Base-by-base conservation (phyloP, 92 coral and sea anemone species). In the Parazoanthus atlanticus region DNA sequence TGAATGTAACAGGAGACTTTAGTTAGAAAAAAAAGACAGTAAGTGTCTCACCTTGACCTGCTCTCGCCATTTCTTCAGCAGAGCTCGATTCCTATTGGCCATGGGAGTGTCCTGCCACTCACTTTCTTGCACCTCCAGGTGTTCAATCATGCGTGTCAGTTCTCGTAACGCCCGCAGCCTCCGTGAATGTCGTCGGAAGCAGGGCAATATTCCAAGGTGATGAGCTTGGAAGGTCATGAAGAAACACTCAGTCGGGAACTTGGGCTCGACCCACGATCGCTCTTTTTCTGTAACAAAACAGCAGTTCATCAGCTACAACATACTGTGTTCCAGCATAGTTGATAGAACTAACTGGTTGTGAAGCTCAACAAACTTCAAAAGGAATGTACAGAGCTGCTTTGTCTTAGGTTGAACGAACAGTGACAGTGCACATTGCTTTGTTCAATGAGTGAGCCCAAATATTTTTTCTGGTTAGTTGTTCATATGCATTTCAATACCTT, bases 231-330 rank as follows among this genome's bases (percentile, higher is more conserved):
- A 90, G 21, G 98, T 93, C 99, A 97, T 95, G 86, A 94, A 97
- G 93, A 95, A 97, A 88, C 99, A 97, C 76, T 97, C 99, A 0
- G 99, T 97, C 26, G 97, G 99, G 81, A 97, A 97, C 82, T 97
- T 97, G 10, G 96, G 96, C 31, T 94, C 91, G 38, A 86, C 70
- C 99, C 95, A 95, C 9, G 89, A 80, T 66, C 81, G 86, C 73
- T 72, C 90, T 38, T 89, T 75, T 32, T 88, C 93, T 91, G 77
- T 40, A 81, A 17, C 28, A 76, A 30, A 72, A 79, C 65, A 40
- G 26, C 36, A 41, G 15, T 70, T 30, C 23, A 58, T 72, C 80
- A 32, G 34, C 46, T 67, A 30, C 5, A 10, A 1, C 19, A 72
- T 74, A 74, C 23, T 32, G 25, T 11, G n/a, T 61, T 61, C 25